Percentiles rank a stretch among this genome's conserved stretches.
Evolutionary conservation across 1,140 invertebrate genomes (phyloP).

Genomic region (honey bee (Apis mellifera)): DNA sequence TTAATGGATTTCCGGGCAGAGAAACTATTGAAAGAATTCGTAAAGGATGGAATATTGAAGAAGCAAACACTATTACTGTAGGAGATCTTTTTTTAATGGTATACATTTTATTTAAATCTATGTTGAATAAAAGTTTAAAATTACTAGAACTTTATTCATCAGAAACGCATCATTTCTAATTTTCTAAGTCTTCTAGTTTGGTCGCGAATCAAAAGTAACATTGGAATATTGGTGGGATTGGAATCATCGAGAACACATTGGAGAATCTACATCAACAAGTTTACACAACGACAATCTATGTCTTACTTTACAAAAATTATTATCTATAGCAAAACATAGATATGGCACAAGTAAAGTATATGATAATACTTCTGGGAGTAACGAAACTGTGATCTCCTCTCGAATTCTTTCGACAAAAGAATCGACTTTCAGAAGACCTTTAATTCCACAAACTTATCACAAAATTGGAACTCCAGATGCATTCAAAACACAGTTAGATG

Average conservation of each 20-base stretch:
- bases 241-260: conserved; percentile 64
- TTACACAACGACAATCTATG: conserved; percentile 71
- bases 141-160: background rate
- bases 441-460: conserved; percentile 78
- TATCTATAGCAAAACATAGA: conserved; percentile 84
- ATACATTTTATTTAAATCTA: conserved; percentile 45
- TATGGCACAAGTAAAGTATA: conserved; percentile 77
- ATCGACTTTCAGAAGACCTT: conserved; percentile 77
- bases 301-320: conserved; percentile 82
- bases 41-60: conserved; percentile 89
- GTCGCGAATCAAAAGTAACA: conserved; percentile 88
- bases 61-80: conserved; percentile 89
- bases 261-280: conserved; percentile 55
- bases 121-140: background rate
- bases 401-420: conserved; percentile 76
- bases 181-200: conserved; percentile 83
- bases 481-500: conserved; percentile 83
- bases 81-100: conserved; percentile 96
- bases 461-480: conserved; percentile 78
- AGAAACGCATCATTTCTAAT: conserved; percentile 44
- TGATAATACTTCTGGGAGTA: conserved; percentile 77
- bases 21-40: conserved; percentile 84
- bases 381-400: conserved; percentile 78
- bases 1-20: conserved; percentile 77
- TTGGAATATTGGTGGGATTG: conserved; percentile 92